Conservation (phyloP, 2,113 vertebrate genomes). For the Phycodurus eques region DNA sequence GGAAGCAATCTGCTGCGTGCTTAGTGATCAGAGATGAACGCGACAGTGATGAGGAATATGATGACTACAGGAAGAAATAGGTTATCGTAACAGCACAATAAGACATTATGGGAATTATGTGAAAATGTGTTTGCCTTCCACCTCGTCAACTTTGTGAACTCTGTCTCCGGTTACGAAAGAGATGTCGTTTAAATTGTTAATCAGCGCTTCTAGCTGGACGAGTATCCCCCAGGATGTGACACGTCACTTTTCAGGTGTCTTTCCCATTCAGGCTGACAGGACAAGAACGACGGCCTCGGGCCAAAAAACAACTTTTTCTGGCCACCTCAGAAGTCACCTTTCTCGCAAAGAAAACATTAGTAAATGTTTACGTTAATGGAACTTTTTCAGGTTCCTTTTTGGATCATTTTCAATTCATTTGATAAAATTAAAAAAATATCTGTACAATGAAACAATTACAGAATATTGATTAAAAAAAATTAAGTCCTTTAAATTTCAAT, state of each 20-base stretch:
- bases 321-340: not conserved
- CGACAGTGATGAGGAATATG: not conserved
- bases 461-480: too few relatives aligned
- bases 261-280: constrained; percentile 60
- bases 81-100: not conserved
- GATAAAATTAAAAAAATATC: not conserved
- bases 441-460: not conserved
- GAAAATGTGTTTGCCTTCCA: constrained; percentile 20
- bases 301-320: constrained; percentile 33
- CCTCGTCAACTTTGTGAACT: constrained; percentile 31
- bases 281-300: constrained; percentile 48
- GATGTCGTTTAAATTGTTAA: constrained; percentile 65
- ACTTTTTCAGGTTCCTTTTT: too few relatives aligned
- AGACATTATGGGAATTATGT: not conserved
- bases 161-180: constrained; percentile 21
- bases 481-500: too few relatives aligned
- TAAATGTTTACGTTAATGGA: too few relatives aligned
- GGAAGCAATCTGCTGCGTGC: not conserved
- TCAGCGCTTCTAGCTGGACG: constrained; percentile 55
- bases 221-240: constrained; percentile 39
- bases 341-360: not conserved
- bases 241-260: constrained; percentile 40
- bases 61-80: not conserved
- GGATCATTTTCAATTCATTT: not conserved
- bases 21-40: constrained; percentile 7